Conservation (phyloP, 35 echinoderm and acorn worm species). For the Diadema setosum region DNA sequence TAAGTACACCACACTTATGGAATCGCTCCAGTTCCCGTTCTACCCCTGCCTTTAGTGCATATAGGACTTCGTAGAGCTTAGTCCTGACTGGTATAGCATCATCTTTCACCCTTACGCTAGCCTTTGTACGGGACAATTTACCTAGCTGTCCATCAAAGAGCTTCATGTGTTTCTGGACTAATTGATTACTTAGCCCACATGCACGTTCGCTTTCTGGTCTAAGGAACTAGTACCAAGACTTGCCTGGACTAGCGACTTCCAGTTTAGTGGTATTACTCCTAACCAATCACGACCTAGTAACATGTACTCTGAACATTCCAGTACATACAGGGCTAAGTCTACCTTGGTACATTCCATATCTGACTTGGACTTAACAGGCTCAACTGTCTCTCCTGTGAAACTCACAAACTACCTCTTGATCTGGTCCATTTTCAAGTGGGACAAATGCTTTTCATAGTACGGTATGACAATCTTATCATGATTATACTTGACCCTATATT, state of each 20-base stretch:
- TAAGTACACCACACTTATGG: slow-evolving; percentile 26
- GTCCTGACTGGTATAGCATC: not conserved
- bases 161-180: not conserved
- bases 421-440: not conserved
- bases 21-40: slow-evolving; percentile 30
- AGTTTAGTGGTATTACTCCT: not conserved
- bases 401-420: not conserved
- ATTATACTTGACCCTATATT: slow-evolving; percentile 6
- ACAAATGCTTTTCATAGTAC: not conserved
- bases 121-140: not conserved
- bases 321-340: not conserved
- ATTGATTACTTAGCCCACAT: not conserved
- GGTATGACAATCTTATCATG: not conserved
- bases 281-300: slow-evolving; percentile 49
- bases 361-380: not conserved
- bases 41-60: slow-evolving; percentile 18
- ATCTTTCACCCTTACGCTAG: not conserved
- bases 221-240: not conserved
- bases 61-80: slow-evolving; percentile 1
- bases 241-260: not conserved
- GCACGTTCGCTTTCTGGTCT: not conserved
- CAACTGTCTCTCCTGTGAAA: not conserved
- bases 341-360: not conserved
- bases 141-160: not conserved
- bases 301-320: not conserved